phyloP scores from a whole-genome alignment of 2,888 invertebrate genomes.

The Colostygia pectinataria region DNA sequence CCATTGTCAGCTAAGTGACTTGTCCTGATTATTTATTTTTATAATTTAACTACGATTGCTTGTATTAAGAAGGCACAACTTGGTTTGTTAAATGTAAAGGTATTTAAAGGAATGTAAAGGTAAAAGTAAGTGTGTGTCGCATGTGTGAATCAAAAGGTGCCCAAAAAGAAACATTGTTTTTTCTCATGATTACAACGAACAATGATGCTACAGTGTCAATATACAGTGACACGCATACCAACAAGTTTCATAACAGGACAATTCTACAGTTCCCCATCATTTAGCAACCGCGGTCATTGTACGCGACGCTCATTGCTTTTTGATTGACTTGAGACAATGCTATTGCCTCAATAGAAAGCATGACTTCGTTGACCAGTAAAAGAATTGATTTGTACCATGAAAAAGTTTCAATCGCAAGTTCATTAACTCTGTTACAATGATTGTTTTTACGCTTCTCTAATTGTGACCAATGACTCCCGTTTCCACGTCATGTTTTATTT shows the following conservation, averaged over 20 bases:
- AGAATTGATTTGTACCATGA: slow-evolving; percentile 65
- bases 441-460: slow-evolving; percentile 72
- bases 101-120: not conserved
- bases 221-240: slow-evolving; percentile 54
- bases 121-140: not conserved
- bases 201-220: slow-evolving; percentile 37
- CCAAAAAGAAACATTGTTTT: slow-evolving; percentile 22
- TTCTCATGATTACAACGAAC: slow-evolving; percentile 41
- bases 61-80: not conserved
- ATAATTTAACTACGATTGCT: not conserved
- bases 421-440: slow-evolving; percentile 75
- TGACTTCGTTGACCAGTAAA: slow-evolving; percentile 64
- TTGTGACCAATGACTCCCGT: slow-evolving; percentile 58
- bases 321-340: slow-evolving; percentile 73
- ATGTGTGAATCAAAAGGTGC: not conserved
- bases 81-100: not conserved
- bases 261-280: slow-evolving; percentile 73
- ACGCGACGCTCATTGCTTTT: slow-evolving; percentile 73
- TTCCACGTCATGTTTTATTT: slow-evolving; percentile 43
- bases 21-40: not conserved
- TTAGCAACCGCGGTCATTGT: slow-evolving; percentile 75
- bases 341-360: slow-evolving; percentile 56
- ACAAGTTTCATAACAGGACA: slow-evolving; percentile 52
- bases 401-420: slow-evolving; percentile 59
- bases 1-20: not conserved